phyloP scores from a whole-genome alignment of 2,888 invertebrate genomes.

The Drosophila greeni region DNA sequence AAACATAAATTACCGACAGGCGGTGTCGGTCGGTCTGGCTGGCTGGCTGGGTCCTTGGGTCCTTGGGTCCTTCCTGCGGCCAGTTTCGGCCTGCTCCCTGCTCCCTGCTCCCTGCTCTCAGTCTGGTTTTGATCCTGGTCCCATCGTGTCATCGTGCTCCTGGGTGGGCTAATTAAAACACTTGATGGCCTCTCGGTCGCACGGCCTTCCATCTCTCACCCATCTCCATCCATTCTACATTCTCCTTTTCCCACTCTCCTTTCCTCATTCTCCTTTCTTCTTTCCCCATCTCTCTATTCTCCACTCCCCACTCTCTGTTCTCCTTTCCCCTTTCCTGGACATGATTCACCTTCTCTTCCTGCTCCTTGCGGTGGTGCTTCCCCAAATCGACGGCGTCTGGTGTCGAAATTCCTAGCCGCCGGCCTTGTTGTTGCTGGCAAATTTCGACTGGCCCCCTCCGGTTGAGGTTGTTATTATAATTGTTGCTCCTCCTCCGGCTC shows the following conservation, averaged over 20 bases:
- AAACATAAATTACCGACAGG: conserved; percentile 71
- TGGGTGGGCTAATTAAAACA: conserved; percentile 66
- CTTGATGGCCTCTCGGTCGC: conserved; percentile 59
- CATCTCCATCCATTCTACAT: neutral
- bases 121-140: neutral
- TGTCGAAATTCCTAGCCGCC: conserved; percentile 40
- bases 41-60: conserved; percentile 4
- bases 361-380: conserved; percentile 17
- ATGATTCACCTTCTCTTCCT: neutral
- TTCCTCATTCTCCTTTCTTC: no score
- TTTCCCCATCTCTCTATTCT: no score
- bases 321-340: conserved; percentile 6
- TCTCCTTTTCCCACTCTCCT: no score
- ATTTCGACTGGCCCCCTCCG: conserved; percentile 49
- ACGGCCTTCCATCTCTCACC: neutral
- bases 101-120: neutral
- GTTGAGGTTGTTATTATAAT: conserved; percentile 28
- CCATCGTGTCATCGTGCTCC: conserved; percentile 22
- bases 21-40: conserved; percentile 22
- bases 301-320: conserved; percentile 12
- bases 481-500: conserved; percentile 13
- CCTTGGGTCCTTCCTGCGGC: conserved; percentile 20
- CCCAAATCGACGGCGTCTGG: conserved; percentile 15
- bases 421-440: conserved; percentile 57
- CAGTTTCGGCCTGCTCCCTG: no score